Conservation (phyloP, 2,888 invertebrate species). For the Teleogryllus oceanicus region DNA sequence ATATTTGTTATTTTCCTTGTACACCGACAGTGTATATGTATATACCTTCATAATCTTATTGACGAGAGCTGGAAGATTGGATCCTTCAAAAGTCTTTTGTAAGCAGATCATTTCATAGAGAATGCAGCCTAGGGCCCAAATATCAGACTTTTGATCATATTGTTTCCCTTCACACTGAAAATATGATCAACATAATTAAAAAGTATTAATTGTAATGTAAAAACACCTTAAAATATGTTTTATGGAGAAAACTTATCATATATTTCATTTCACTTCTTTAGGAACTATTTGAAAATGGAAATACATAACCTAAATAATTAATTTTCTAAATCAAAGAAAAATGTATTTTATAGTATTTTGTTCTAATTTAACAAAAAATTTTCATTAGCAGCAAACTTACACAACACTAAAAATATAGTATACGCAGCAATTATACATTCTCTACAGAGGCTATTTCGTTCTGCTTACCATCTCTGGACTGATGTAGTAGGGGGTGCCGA, state of each 20-base stretch:
- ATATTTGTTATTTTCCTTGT: too few species aligned
- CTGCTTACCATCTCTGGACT: slow-evolving; percentile 67
- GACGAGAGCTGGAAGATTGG: slow-evolving; percentile 67
- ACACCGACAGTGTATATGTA: too few species aligned
- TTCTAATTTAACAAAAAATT: background rate
- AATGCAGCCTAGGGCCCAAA: slow-evolving; percentile 75
- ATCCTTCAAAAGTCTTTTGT: slow-evolving; percentile 68
- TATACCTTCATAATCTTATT: slow-evolving; percentile 67
- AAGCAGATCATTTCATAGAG: slow-evolving; percentile 71
- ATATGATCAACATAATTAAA: slow-evolving; percentile 22
- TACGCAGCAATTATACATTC: too few species aligned
- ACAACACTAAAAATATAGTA: too few species aligned
- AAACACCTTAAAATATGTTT: background rate
- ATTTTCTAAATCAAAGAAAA: too few species aligned
- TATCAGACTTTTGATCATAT: slow-evolving; percentile 72
- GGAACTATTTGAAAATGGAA: too few species aligned
- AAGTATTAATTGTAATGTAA: background rate
- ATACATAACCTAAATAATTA: too few species aligned
- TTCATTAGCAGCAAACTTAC: too few species aligned
- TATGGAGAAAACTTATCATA: background rate
- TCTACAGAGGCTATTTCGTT: background rate
- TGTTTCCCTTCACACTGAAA: slow-evolving; percentile 69
- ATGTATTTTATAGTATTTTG: background rate
- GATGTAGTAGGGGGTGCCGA: slow-evolving; percentile 71
- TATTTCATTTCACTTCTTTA: background rate